Base-by-base conservation (phyloP, 2,888 invertebrate species). In the Elegia similella region DNA sequence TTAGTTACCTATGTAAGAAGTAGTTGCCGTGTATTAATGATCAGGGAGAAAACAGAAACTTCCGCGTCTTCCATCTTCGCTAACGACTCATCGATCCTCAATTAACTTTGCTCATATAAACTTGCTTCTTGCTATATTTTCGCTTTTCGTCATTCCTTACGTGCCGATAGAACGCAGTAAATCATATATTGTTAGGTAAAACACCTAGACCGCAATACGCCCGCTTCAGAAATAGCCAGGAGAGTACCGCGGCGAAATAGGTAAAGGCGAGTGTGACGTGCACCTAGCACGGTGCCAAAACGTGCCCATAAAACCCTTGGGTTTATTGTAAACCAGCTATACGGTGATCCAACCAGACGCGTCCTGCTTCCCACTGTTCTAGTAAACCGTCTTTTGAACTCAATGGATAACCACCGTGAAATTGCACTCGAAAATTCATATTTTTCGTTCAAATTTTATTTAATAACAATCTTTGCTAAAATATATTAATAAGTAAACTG, bases 221-320 rank as follows among this genome's bases (percentile, higher is more conserved):
- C 61, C 65, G 71, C 65, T 74, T 75, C 84, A 81, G 77, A 83
- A 87, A 86, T 86, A 87, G 78, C 76, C 64, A 61, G 60, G 68
- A 61, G 66, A 77, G 73, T 75, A 71, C 69, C 65, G 76, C 70
- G 70, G 71, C 69, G 76, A 77, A 80, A 72, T 65, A 68, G 70
- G 59, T 63, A 65, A 50, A 62, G 68, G 73, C 72, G 75, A 75
- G 77, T 72, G 64, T 65, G 62, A 62, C 60, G 58, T 64, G 66
- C 66, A 65, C 64, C 68, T 68, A 65, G 68, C 67, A 64, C 59
- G 57, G 65, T 73, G 75, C 76, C 75, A 75, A 78, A 78, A 78
- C 70, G 64, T 72, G 64, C 55, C 69, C 72, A 76, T 80, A 75
- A 78, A 78, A 71, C 67, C 61, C 58, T 62, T 59, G 54, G 69